Conservation (phyloP, 2,113 vertebrate species). For the Lichenostomus cassidix region DNA sequence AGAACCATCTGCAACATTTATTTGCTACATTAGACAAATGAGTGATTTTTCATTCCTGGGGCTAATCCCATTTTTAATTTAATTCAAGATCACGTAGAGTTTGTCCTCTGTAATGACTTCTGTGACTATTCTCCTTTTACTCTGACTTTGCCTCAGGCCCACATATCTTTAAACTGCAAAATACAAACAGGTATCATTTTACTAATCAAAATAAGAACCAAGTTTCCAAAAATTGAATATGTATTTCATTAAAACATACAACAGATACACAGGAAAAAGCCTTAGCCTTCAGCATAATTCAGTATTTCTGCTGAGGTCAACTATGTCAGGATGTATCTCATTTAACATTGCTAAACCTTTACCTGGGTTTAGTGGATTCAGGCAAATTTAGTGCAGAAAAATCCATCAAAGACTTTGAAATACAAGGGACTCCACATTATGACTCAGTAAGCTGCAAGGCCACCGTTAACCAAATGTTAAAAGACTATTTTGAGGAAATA, state of each 20-base stretch:
- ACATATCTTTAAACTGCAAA: neutral
- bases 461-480: neutral
- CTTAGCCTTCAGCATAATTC: neutral
- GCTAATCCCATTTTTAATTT: conserved; percentile 14
- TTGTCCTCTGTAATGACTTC: conserved; percentile 1
- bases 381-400: neutral
- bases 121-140: neutral
- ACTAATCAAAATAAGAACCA: neutral
- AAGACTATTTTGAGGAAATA: neutral
- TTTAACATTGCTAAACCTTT: neutral
- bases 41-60: conserved; percentile 17
- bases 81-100: neutral
- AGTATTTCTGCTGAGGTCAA: neutral
- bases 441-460: neutral
- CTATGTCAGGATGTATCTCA: neutral
- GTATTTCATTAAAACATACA: neutral
- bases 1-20: conserved; percentile 20
- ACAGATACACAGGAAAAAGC: neutral
- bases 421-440: neutral
- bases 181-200: neutral
- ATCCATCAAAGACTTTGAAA: neutral
- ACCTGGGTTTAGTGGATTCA: neutral
- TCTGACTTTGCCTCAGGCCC: neutral
- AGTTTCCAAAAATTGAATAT: neutral
- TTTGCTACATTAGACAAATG: conserved; percentile 40